phyloP scores from a whole-genome alignment of 2,113 vertebrate genomes.

The Calypte anna region DNA sequence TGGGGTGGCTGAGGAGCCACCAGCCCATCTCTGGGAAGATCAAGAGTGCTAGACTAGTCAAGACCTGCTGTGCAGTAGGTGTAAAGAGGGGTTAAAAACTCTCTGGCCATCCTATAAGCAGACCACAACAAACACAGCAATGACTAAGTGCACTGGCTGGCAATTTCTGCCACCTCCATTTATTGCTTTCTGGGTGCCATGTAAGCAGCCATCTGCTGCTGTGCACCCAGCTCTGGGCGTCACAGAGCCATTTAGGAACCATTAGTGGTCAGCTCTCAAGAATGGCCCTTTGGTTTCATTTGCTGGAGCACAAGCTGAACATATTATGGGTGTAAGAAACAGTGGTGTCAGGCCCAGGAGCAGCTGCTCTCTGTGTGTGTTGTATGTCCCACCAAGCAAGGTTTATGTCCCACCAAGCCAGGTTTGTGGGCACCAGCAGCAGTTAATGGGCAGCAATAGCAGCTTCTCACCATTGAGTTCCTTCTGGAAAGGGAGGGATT shows the following conservation, averaged over 20 bases:
- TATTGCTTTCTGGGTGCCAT: background rate
- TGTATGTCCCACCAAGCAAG: background rate
- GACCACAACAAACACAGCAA: background rate
- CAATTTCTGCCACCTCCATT: background rate
- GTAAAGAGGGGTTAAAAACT: background rate
- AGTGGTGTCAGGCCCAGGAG: background rate
- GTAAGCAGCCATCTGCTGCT: background rate
- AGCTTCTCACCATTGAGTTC: background rate
- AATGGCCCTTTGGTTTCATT: background rate
- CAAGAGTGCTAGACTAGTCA: background rate
- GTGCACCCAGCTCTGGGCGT: accelerated
- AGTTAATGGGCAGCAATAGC: background rate
- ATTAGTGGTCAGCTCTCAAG: background rate
- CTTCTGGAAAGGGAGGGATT: background rate
- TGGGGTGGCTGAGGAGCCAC: background rate
- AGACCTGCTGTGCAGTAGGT: background rate
- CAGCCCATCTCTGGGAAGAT: background rate
- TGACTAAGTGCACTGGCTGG: background rate
- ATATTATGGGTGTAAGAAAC: background rate
- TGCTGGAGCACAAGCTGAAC: background rate
- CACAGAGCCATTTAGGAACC: background rate
- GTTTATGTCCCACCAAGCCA: background rate
- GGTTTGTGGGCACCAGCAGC: background rate
- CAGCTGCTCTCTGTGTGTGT: background rate
- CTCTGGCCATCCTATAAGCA: background rate